phyloP scores from a whole-genome alignment of 2,888 invertebrate genomes.

The Pheosia tremula region DNA sequence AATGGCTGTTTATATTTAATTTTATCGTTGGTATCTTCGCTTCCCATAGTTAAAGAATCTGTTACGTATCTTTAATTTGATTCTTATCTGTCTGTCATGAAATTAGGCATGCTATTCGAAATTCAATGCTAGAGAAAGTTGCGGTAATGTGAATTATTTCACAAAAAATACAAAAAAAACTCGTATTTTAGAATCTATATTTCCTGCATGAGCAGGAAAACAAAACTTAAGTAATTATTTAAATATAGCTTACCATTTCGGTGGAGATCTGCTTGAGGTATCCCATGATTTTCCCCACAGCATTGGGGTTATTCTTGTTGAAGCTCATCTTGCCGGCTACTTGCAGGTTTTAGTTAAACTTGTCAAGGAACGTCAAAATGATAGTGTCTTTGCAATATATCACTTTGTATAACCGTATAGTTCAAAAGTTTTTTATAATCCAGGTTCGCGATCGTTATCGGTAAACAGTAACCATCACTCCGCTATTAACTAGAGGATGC shows the following conservation, averaged over 20 bases:
- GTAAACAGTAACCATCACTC: slow-evolving; percentile 63
- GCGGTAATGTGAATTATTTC: too few species aligned
- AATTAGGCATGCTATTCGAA: too few species aligned
- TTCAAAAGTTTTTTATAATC: slow-evolving; percentile 63
- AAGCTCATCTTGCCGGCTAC: slow-evolving; percentile 77
- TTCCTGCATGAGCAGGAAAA: too few species aligned
- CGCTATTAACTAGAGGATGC: slow-evolving; percentile 30
- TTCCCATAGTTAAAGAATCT: too few species aligned
- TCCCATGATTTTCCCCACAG: slow-evolving; percentile 81
- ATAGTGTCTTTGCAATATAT: slow-evolving; percentile 65
- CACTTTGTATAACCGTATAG: slow-evolving; percentile 63
- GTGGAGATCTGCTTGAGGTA: slow-evolving; percentile 80
- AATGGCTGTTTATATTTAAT: not conserved
- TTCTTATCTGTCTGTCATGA: too few species aligned
- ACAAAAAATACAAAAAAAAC: too few species aligned
- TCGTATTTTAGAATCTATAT: too few species aligned
- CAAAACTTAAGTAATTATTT: too few species aligned
- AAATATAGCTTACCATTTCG: slow-evolving; percentile 74
- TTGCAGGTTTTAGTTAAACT: slow-evolving; percentile 40
- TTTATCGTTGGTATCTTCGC: not conserved
- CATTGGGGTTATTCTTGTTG: slow-evolving; percentile 80
- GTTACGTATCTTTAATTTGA: too few species aligned
- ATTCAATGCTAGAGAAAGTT: too few species aligned
- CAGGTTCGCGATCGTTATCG: slow-evolving; percentile 69
- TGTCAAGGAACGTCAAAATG: slow-evolving; percentile 77